phyloP scores from a whole-genome alignment of 2,113 vertebrate species.

The Neopipo cinnamomea region DNA sequence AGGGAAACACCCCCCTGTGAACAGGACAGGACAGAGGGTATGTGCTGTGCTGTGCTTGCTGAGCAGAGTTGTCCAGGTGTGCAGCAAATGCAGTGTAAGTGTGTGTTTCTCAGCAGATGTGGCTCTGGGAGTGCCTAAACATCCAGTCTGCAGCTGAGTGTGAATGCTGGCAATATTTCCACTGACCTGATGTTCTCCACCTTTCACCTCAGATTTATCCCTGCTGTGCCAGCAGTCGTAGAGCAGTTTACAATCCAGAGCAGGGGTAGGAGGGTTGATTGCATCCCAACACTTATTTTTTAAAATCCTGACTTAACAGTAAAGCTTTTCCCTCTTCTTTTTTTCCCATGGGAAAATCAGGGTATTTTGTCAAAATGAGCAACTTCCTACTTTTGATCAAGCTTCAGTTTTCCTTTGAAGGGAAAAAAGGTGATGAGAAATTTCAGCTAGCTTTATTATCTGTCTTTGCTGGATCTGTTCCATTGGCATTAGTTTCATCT shows the following conservation, averaged over 20 bases:
- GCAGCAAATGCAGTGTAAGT: neutral
- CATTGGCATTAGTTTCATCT: neutral
- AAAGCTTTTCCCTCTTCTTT: neutral
- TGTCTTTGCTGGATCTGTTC: neutral
- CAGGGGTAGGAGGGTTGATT: neutral
- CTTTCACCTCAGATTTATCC: neutral
- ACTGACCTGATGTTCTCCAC: neutral
- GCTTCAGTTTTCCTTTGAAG: neutral
- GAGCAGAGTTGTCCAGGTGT: neutral
- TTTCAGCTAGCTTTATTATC: neutral
- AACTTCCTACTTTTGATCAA: neutral
- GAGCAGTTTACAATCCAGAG: neutral
- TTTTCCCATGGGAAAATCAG: neutral
- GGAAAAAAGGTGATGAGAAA: neutral
- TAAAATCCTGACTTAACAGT: neutral
- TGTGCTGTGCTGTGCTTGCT: neutral
- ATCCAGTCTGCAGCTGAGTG: rapidly evolving
- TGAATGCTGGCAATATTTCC: neutral
- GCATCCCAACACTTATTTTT: neutral
- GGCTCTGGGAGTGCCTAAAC: neutral
- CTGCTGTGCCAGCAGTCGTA: neutral
- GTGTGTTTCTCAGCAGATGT: neutral
- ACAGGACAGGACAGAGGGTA: neutral
- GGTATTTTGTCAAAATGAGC: neutral
- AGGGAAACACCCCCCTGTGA: neutral